Base-by-base conservation (phyloP, 2,113 vertebrate genomes). In the Xyliphius kryptos region DNA sequence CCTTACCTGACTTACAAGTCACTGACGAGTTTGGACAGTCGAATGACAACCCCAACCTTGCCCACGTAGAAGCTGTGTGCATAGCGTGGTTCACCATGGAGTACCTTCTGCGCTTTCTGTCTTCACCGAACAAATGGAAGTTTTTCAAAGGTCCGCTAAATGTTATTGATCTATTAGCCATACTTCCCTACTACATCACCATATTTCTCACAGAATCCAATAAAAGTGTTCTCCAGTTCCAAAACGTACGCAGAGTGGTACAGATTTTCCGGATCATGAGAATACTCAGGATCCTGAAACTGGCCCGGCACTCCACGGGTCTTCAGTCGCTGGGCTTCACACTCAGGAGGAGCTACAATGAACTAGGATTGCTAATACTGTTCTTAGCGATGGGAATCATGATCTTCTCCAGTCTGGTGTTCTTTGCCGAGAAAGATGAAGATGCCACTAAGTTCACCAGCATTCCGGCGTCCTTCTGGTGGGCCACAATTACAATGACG, bases 51-150 rank as follows among this genome's bases (percentile, higher is more conserved):
- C 94, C 90, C 55, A 90, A 85, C 72, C 75, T 99, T 32, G 95
- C 96, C 3, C 94, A 98, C 0, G 95, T 99, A 32, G 96, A 99
- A 80, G 96, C 96, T 7, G 83, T 99, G 68, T 99, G 96, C 68
- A 97, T 99, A 36, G 94, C 96, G 44, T 99, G 96, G 96, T 99
- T n/a, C n/a, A n/a, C n/a, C n/a, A n/a, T n/a, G n/a, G n/a, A n/a
- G n/a, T n/a, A n/a, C n/a, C n/a, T n/a, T n/a, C n/a, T n/a, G n/a
- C n/a, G n/a, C n/a, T n/a, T n/a, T n/a, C n/a, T n/a, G n/a, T n/a
- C n/a, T n/a, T n/a, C n/a, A n/a, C n/a, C n/a, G n/a, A n/a, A n/a
- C n/a, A n/a, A n/a, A n/a, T n/a, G n/a, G n/a, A n/a, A 95, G 69
- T 99, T 99, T 79, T 93, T 97, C 78, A 99, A 98, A 85, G 95